Base-by-base conservation (phyloP, 2,888 invertebrate species). In the Dyspetes luteomarginatus region DNA sequence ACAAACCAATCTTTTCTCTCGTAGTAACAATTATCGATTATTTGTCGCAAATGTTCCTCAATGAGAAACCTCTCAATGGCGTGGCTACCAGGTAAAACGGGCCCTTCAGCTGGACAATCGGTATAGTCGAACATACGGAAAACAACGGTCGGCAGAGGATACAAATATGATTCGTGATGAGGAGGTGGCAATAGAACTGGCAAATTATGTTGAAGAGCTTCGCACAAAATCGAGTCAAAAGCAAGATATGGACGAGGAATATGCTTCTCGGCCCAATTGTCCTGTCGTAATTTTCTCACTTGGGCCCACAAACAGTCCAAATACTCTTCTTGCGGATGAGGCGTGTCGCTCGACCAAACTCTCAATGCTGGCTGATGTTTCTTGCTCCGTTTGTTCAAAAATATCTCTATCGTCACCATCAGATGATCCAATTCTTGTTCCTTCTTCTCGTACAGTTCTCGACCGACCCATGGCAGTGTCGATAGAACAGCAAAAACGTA, bases 41-140 rank as follows among this genome's bases (percentile, higher is more conserved):
- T 98, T 87, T 98, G 97, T 89, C 97, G 96, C 36, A 99, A 93
- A 90, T 99, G 99, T 92, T 99, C 99, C 91, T 99, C 99, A 87
- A 99, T 98, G 0, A 99, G 94, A 92, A 98, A 99, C 78, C 99
- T 94, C 92, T 99, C 99, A 82, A 99, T 98, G 0, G 99, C 97
- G 93, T 99, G 98, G 19, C 97, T 97, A 41, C 98, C 99, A 0
- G 99, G 99, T 71, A 99, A 93, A 55, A 97, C 95, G 0, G 97
- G 97, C 71, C 94, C 97, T 91, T 98, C 98, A 0, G 90, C 91
- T 0, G 99, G 98, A 86, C 99, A 98, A 93, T 99, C 99, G 0
- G 99, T 98, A 91, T 99, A 98, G 92, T 99, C 99, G 93, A 99
- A 99, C 95, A 99, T 97, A 50, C 97, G 94, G 92, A 98, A 99